A percentile compares a stretch with the other conserved stretches of the same genome.
Evolutionary conservation across 2,113 vertebrate species (phyloP).

Genomic region (Grammatotria lemairii): DNA sequence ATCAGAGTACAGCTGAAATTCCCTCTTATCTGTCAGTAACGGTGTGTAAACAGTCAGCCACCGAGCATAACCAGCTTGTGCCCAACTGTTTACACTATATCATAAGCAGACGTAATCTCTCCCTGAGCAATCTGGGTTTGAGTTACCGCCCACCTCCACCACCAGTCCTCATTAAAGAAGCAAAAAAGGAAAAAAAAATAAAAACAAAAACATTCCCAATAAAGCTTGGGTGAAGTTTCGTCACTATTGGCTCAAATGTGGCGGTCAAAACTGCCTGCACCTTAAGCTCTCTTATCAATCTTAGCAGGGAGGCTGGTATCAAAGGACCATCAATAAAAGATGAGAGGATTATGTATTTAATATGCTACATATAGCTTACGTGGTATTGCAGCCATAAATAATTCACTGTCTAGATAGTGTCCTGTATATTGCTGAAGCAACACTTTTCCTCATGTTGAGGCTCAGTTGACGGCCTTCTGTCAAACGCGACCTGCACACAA

Average conservation of each 20-base stretch:
- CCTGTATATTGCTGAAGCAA: conserved; percentile 32
- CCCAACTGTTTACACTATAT: conserved; percentile 31
- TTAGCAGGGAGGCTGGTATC: neutral
- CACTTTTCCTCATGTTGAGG: conserved; percentile 6
- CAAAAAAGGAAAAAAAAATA: accelerated
- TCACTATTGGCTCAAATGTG: conserved; percentile 22
- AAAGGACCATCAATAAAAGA: conserved; percentile 48
- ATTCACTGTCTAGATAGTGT: conserved; percentile 35
- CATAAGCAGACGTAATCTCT: conserved; percentile 5
- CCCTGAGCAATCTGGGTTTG: neutral
- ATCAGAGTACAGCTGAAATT: conserved; percentile 54
- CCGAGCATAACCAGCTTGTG: conserved; percentile 16
- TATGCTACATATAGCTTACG: conserved; percentile 46
- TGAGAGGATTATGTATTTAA: conserved; percentile 47
- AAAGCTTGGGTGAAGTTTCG: neutral
- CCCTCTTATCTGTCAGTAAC: conserved; percentile 45
- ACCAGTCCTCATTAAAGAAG: neutral
- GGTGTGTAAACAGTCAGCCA: conserved; percentile 54
- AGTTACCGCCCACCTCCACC: neutral
- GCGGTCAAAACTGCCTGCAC: neutral
- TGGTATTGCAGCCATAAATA: conserved; percentile 43
- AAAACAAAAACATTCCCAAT: neutral
- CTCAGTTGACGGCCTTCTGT: neutral
- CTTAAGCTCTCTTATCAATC: conserved; percentile 10
- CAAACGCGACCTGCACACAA: neutral